phyloP scores from a whole-genome alignment of 92 coral and sea anemone genomes.

The Siderastrea radians region DNA sequence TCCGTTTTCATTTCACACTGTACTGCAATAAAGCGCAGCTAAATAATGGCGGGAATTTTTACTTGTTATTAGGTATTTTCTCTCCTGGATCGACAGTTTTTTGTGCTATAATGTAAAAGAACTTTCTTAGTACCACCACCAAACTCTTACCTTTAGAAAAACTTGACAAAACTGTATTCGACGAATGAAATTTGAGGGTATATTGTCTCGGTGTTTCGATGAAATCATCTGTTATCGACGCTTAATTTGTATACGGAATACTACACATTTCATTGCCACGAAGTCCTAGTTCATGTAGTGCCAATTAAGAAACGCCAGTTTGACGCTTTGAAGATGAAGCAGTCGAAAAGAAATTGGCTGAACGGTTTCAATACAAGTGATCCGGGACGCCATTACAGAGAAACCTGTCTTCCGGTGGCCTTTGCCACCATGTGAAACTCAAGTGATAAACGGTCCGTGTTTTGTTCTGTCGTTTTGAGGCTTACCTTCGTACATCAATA shows the following conservation, averaged over 20 bases:
- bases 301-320: neutral
- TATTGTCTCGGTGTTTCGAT: neutral
- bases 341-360: neutral
- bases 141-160: slow-evolving; percentile 12
- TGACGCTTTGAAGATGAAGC: neutral
- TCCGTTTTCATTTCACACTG: slow-evolving; percentile 1
- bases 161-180: neutral
- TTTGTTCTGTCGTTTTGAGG: slow-evolving; percentile 33
- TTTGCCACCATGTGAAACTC: neutral
- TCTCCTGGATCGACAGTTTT: neutral
- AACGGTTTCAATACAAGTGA: neutral
- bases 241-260: slow-evolving; percentile 2
- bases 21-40: neutral
- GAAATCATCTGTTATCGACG: slow-evolving; percentile 18
- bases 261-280: slow-evolving; percentile 6
- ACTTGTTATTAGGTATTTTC: neutral
- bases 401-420: neutral
- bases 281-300: neutral
- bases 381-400: neutral
- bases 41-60: slow-evolving; percentile 3
- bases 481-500: slow-evolving; percentile 37
- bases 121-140: neutral
- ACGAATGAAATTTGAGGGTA: neutral
- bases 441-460: slow-evolving; percentile 4
- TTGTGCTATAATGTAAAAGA: neutral